Conservation (phyloP, 2,888 invertebrate species). For the Eristalinus sepulchralis region DNA sequence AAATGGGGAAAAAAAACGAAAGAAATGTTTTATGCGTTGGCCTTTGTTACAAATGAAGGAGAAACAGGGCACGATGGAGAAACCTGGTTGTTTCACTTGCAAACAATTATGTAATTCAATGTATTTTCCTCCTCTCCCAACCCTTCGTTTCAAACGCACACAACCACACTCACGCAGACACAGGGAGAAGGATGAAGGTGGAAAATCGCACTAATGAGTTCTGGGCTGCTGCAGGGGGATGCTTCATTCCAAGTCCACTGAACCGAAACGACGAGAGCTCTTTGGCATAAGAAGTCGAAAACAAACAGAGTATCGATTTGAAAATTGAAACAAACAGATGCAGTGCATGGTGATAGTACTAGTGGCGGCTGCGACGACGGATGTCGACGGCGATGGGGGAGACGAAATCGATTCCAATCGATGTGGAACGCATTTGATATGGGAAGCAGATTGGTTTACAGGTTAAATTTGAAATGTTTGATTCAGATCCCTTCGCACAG, state of each 20-base stretch:
- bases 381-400: neutral
- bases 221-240: neutral
- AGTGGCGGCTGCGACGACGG: too few relatives aligned
- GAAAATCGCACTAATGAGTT: neutral
- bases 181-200: neutral
- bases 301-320: neutral
- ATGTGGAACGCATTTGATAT: neutral
- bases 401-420: neutral
- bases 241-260: neutral
- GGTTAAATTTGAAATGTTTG: too few relatives aligned
- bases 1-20: neutral
- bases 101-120: constrained; percentile 53
- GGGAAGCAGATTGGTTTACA: neutral
- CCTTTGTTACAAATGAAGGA: constrained; percentile 29
- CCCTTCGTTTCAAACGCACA: neutral
- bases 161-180: constrained; percentile 1
- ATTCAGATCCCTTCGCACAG: too few relatives aligned
- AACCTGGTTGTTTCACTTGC: constrained; percentile 10
- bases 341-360: neutral
- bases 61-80: constrained; percentile 11
- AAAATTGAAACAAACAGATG: neutral
- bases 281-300: neutral
- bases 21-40: constrained; percentile 28
- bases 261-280: neutral
- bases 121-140: neutral